These are phyloP conservation scores for Folsomia manolachei DNA, from an alignment of 2,888 invertebrate genomes.

Conservation along the genomic window DNA sequence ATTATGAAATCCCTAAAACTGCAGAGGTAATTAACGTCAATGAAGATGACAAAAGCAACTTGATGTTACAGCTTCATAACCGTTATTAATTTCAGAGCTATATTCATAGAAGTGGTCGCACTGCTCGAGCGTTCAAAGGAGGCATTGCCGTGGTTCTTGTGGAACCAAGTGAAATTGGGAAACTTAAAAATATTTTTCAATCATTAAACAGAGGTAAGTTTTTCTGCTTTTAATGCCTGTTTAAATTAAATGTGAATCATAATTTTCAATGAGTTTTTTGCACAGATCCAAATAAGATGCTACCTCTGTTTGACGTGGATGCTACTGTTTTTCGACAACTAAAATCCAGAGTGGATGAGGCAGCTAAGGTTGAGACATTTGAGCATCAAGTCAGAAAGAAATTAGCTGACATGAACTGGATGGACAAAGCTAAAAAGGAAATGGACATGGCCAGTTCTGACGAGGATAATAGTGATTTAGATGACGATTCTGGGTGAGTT, in stretches of 20 bases:
- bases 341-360: constrained; percentile 70
- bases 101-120: constrained; percentile 93
- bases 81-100: constrained; percentile 71
- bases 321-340: constrained; percentile 63
- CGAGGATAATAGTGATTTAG: constrained; percentile 52
- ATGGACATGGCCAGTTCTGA: constrained; percentile 81
- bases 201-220: constrained; percentile 78
- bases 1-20: constrained; percentile 93
- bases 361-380: constrained; percentile 74
- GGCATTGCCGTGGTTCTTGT: constrained; percentile 90
- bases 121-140: constrained; percentile 82
- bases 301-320: constrained; percentile 78
- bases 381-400: constrained; percentile 66
- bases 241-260: too few species aligned
- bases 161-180: constrained; percentile 78
- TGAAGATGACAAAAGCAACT: too few species aligned
- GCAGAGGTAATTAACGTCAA: too few species aligned
- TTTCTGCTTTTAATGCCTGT: constrained; percentile 6
- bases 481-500: constrained; percentile 37
- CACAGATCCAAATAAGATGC: constrained; percentile 67
- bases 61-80: too few species aligned
- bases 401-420: constrained; percentile 75
- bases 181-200: constrained; percentile 75
- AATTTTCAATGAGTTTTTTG: constrained; percentile 15
- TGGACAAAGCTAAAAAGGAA: constrained; percentile 78